These are phyloP conservation scores for Muscicapa comitata DNA, from an alignment of 2,797 vertebrate genomes.

Conservation along the genomic window DNA sequence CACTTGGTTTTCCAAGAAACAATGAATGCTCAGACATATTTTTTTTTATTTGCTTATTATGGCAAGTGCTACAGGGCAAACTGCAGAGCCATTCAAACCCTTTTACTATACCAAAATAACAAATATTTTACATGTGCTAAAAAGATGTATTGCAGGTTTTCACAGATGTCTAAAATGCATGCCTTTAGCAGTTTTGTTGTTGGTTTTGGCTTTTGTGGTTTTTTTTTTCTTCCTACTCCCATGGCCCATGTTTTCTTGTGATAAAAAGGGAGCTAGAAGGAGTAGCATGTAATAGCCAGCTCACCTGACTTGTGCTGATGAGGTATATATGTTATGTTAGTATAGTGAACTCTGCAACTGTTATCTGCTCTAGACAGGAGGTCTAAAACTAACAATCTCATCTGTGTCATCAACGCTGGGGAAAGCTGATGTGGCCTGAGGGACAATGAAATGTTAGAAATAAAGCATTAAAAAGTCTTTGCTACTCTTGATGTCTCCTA, in stretches of 20 bases:
- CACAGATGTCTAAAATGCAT: not conserved
- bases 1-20: slow-evolving; percentile 8
- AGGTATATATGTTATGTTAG: not conserved
- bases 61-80: not conserved
- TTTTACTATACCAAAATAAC: not conserved
- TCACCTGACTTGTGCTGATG: not conserved
- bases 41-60: not conserved
- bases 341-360: not conserved
- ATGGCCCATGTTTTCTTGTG: not conserved
- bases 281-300: not conserved
- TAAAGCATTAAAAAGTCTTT: not conserved
- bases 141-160: not conserved
- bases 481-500: not conserved
- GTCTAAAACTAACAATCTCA: slow-evolving; percentile 30
- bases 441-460: slow-evolving; percentile 5
- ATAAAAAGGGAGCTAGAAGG: not conserved
- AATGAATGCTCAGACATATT: not conserved
- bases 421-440: slow-evolving; percentile 21
- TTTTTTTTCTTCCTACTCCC: not conserved
- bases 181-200: not conserved
- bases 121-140: slow-evolving; percentile 31
- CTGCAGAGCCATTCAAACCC: slow-evolving; percentile 19
- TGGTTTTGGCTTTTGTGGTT: not conserved
- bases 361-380: slow-evolving; percentile 36
- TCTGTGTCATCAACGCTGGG: not conserved